These are phyloP conservation scores for Leuciscus waleckii DNA, from an alignment of 2,797 vertebrate species.

Conservation along the genomic window DNA sequence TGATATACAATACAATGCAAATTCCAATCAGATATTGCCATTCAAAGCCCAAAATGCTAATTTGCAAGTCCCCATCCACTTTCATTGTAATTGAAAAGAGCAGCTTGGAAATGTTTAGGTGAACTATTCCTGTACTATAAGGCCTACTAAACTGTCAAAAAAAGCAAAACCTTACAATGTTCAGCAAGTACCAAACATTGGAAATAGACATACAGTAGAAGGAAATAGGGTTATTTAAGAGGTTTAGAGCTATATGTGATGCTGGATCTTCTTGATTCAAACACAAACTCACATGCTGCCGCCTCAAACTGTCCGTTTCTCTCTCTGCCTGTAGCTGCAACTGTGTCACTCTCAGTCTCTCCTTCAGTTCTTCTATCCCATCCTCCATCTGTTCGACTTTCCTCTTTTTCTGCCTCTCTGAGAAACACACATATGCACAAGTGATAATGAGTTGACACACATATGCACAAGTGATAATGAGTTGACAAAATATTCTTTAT, in stretches of 20 bases:
- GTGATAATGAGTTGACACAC: not conserved
- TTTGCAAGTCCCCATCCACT: not conserved
- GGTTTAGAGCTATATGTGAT: not conserved
- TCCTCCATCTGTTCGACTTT: conserved; percentile 72
- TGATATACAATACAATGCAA: not conserved
- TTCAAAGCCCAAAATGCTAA: not conserved
- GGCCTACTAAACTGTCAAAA: not conserved
- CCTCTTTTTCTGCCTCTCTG: conserved; percentile 73
- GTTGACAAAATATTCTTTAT: not conserved
- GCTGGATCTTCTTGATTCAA: conserved; percentile 61
- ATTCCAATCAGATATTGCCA: not conserved
- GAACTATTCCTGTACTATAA: not conserved
- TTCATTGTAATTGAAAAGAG: not conserved
- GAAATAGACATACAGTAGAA: not conserved
- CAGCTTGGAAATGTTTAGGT: not conserved
- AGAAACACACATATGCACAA: conserved; percentile 8
- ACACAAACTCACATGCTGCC: conserved; percentile 69
- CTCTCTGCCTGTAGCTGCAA: conserved; percentile 70
- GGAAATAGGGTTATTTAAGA: not conserved
- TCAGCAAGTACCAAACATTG: not conserved
- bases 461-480: not conserved
- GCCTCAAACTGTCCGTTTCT: conserved; percentile 65
- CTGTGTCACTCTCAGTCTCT: conserved; percentile 70
- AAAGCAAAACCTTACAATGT: not conserved
- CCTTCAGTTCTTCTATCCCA: conserved; percentile 73